Conservation (phyloP, 2,888 invertebrate genomes). For the Sarcophaga subvicina region DNA sequence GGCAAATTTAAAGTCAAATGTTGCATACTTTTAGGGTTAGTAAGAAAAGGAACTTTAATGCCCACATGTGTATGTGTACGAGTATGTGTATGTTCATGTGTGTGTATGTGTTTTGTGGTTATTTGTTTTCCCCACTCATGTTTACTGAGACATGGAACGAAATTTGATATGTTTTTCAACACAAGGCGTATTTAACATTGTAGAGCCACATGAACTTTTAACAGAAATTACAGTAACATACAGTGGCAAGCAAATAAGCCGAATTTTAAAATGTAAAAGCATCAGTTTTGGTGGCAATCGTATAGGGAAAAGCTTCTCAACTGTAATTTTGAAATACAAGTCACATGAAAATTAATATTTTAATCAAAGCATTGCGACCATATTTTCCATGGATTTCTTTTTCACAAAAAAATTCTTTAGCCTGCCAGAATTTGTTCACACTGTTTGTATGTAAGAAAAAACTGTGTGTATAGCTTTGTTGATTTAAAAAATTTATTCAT, state of each 20-base stretch:
- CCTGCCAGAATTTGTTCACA: no score
- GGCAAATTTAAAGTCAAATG: conserved; percentile 6
- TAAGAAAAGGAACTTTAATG: conserved; percentile 16
- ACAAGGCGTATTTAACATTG: conserved; percentile 17
- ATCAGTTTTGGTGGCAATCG: no score
- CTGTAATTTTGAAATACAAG: no score
- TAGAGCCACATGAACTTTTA: neutral
- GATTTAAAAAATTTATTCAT: neutral
- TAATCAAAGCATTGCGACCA: no score
- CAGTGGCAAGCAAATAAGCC: neutral
- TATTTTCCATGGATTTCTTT: no score
- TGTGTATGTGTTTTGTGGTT: neutral
- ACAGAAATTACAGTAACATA: neutral
- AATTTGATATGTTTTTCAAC: conserved; percentile 26
- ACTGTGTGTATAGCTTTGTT: no score
- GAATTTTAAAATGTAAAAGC: neutral
- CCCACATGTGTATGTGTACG: neutral
- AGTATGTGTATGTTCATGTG: neutral
- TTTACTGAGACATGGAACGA: conserved; percentile 36
- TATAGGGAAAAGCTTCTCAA: no score
- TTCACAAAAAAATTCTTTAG: no score
- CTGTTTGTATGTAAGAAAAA: no score
- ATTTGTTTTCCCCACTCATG: conserved; percentile 32
- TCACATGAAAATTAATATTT: no score
- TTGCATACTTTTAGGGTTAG: conserved; percentile 26